Percentiles rank a stretch among this genome's conserved stretches.
These are phyloP conservation scores for Cerastis leucographa DNA, from an alignment of 2,888 invertebrate species.

Conservation along the genomic window DNA sequence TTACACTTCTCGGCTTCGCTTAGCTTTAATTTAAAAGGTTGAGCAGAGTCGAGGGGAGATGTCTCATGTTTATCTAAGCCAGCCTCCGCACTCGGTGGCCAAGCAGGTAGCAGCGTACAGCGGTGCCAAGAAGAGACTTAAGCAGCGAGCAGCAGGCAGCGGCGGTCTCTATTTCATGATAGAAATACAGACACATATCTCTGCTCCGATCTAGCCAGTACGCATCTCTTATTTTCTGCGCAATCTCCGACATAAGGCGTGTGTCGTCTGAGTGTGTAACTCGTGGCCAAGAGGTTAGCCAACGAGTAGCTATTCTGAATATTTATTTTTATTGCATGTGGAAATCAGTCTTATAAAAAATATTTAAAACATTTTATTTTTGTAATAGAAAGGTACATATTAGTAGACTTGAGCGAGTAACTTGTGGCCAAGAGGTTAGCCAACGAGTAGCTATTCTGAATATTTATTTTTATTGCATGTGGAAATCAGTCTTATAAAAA, in stretches of 20 bases:
- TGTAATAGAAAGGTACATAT: background rate
- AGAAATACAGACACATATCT: background rate
- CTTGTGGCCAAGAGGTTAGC: background rate
- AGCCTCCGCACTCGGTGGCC: background rate
- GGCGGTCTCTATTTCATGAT: background rate
- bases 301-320: slow-evolving; percentile 1
- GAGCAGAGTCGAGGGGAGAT: background rate
- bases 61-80: background rate
- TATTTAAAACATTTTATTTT: background rate
- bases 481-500: background rate
- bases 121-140: background rate
- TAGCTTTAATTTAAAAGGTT: too few relatives aligned
- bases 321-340: background rate
- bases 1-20: too few relatives aligned
- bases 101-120: background rate
- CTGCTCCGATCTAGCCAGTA: background rate
- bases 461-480: background rate
- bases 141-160: background rate
- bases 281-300: background rate
- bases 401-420: background rate
- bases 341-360: background rate
- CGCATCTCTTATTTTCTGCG: background rate
- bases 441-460: background rate
- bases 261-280: background rate
- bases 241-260: background rate